phyloP scores from a whole-genome alignment of 92 coral and sea anemone genomes.

The Epizoanthus ramosus region DNA sequence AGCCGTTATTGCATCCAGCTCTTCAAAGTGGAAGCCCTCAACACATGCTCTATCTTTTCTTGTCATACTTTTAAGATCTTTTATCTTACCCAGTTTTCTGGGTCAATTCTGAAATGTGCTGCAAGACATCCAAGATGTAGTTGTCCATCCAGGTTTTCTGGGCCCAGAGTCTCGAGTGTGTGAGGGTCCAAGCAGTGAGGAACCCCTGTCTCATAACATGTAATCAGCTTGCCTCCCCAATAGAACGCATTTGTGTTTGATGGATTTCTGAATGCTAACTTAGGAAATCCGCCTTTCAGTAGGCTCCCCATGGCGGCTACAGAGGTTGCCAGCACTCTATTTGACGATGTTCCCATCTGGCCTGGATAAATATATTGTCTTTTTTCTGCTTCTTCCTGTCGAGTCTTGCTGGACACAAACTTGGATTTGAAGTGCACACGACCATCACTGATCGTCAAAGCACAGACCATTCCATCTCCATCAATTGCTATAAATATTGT shows the following conservation, averaged over 20 bases:
- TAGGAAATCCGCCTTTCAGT: slow-evolving; percentile 53
- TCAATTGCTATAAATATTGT: slow-evolving; percentile 66
- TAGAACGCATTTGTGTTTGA: slow-evolving; percentile 87
- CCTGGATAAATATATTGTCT: slow-evolving; percentile 62
- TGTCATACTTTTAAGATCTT: background rate
- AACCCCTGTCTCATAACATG: slow-evolving; percentile 80
- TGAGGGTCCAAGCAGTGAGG: slow-evolving; percentile 83
- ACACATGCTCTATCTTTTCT: background rate
- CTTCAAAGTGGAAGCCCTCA: background rate
- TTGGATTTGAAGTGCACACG: slow-evolving; percentile 79
- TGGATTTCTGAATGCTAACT: slow-evolving; percentile 69
- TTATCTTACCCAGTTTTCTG: slow-evolving; percentile 72
- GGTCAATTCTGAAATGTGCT: slow-evolving; percentile 85
- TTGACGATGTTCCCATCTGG: slow-evolving; percentile 77
- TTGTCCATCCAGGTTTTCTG: slow-evolving; percentile 76
- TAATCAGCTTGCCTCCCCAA: slow-evolving; percentile 92
- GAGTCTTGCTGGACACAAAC: slow-evolving; percentile 74
- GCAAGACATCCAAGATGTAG: slow-evolving; percentile 70
- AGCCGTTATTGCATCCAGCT: too few species aligned
- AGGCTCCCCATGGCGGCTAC: slow-evolving; percentile 48
- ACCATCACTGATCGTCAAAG: slow-evolving; percentile 79
- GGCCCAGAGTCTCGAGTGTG: slow-evolving; percentile 86
- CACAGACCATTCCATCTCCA: slow-evolving; percentile 96
- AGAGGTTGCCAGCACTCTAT: slow-evolving; percentile 36
- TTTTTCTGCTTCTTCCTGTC: slow-evolving; percentile 60